Base-by-base conservation (phyloP, 2,888 invertebrate genomes). In the Caenorhabditis sp. region DNA sequence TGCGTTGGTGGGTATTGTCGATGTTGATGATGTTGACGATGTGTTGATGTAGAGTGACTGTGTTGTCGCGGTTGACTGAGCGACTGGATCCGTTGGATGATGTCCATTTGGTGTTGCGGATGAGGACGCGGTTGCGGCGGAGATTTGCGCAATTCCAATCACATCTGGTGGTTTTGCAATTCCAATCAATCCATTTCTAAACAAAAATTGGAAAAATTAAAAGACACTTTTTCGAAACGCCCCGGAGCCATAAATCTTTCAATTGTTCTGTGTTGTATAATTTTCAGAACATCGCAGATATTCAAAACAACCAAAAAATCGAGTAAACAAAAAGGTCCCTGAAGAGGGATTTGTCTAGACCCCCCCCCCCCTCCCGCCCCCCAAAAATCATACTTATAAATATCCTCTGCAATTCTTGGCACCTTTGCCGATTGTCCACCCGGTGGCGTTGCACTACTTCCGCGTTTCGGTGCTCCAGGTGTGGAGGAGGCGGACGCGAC, bases 11-110 rank as follows among this genome's bases (percentile, higher is more conserved):
- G 59, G n/a, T 0, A 43, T 43, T 1, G 55, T 31, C n/a, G 27
- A 21, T 27, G 43, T 55, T 3, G 5, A n/a, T 19, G 50, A 19
- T 5, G 59, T 53, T 0, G 55, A 19, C 6, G 43, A 43, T 19
- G 69, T 71, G 51, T 71, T 71, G 49, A 71, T 63, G 55, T 71
- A 71, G 4, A 71, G 58, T 0, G 60, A 60, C 14, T 26, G 31
- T 8, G 60, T 21, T 31, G 60, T 43, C n/a, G 60, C 14, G 50
- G 23, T 21, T 4, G 24, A 19, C 4, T 24, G 8, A 10, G 5
- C 10, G 31, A 10, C 31, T 14, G 43, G 17, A 43, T 43, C 43
- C 12, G 12, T 10, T 17, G 43, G 43, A 43, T 43, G 43, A 19
- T 50, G 50, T 6, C n/a, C n/a, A 50, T n/a, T n/a, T 14, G 50